Base-by-base conservation (phyloP, 2,797 vertebrate genomes). In the Xenops minutus region DNA sequence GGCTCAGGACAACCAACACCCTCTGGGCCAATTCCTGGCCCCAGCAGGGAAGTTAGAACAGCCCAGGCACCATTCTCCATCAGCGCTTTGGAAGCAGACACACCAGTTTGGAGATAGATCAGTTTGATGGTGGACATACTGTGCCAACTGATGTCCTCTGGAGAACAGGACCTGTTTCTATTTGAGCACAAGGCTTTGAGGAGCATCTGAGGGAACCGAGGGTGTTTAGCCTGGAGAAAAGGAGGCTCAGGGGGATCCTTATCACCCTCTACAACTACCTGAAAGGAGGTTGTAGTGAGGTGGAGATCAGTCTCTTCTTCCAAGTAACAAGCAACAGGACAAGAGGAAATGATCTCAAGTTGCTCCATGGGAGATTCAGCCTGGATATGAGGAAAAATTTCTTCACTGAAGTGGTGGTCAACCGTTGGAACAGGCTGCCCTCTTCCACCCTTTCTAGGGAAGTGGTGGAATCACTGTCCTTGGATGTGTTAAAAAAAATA, bases 81-180 rank as follows among this genome's bases (percentile, higher is more conserved):
- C 23, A 36, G 44, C 9, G 6, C n/a, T 71, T 89, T 49, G 64
- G 72, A 89, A 88, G 37, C 49, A 89, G 49, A 39, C 32, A 9
- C 8, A 0, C 22, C 23, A 9, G 17, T 89, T n/a, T 64, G 61
- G 63, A 67, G 41, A 19, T 0, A 0, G 34, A 34, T 29, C 15
- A 19, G 34, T 79, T 69, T 34, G 52, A 22, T 63, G n/a, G 24
- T 36, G 68, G 39, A 41, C 36, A 73, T 41, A 29, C 20, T 32
- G 15, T 43, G 52, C 20, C 19, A 43, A 4, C 21, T 2, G 5
- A 14, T 61, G 80, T 61, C 46, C 61, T 36, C 10, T 6, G 16
- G 56, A 76, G 63, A 72, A 5, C 6, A 44, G 41, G 11, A 19
- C 15, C 20, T 4, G 4, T n/a, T 27, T 54, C 10, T 69, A 2